Evolutionary conservation across 2,113 vertebrate species (phyloP).

Genomic region (Rhinoderma darwinii): DNA sequence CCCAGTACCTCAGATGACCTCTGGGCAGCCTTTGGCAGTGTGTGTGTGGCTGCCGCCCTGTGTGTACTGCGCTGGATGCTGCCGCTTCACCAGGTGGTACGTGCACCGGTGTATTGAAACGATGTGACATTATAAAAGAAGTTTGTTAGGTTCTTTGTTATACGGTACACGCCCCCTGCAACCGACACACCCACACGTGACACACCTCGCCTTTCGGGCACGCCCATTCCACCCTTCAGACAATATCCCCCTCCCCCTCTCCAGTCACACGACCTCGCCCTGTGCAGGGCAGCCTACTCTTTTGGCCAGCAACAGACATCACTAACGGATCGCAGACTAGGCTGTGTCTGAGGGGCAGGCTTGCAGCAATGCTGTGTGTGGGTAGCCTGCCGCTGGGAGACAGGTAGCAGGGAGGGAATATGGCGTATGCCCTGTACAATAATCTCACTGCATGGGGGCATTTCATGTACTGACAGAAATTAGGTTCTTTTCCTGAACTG

Average conservation of each 20-base stretch:
- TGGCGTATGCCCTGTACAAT: too few species aligned
- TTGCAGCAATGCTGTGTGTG: too few species aligned
- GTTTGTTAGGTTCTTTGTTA: slow-evolving; percentile 29
- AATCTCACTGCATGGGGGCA: too few species aligned
- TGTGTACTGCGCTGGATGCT: too few species aligned
- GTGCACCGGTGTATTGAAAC: not conserved
- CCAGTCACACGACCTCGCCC: slow-evolving; percentile 69
- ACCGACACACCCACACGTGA: not conserved
- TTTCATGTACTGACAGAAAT: too few species aligned
- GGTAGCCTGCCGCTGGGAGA: not conserved
- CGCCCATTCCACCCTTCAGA: slow-evolving; percentile 60
- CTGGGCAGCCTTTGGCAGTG: not conserved
- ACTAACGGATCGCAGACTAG: slow-evolving; percentile 76
- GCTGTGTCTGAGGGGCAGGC: not conserved
- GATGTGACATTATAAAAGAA: not conserved
- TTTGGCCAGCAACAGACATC: slow-evolving; percentile 87
- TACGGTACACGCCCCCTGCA: slow-evolving; percentile 17
- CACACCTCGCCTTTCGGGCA: slow-evolving; percentile 11
- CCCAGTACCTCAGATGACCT: slow-evolving; percentile 39
- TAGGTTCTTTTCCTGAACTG: too few species aligned
- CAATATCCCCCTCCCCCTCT: slow-evolving; percentile 12
- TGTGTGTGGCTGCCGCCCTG: not conserved
- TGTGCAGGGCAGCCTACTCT: slow-evolving; percentile 80
- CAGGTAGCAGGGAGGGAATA: not conserved
- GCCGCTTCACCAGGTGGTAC: too few species aligned